A percentile compares a stretch with the other conserved stretches of the same genome.
Evolutionary conservation across 64 coral and sea anemone species (phyloP).

Genomic region (Actinia tenebrosa): DNA sequence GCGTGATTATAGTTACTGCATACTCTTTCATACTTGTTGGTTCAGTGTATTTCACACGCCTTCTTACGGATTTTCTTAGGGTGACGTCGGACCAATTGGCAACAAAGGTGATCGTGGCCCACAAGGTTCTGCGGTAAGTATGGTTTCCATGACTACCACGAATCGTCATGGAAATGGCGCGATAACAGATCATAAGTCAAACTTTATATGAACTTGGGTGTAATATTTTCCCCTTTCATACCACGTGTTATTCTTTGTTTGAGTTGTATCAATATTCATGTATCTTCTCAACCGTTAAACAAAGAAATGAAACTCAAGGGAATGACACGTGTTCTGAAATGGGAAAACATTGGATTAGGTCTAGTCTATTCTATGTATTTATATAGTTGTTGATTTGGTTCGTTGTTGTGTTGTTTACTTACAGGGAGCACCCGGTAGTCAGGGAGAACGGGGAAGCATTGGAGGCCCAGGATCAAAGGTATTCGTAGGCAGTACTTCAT

Average conservation of each 20-base stretch:
- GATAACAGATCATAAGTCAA: neutral
- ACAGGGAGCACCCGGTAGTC: neutral
- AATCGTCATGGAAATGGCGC: neutral
- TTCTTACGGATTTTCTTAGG: neutral
- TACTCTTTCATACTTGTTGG: too few relatives aligned
- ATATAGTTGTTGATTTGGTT: neutral
- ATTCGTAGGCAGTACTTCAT: too few relatives aligned
- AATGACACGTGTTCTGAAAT: too few relatives aligned
- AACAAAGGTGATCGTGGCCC: conserved; percentile 19
- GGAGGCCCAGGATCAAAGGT: neutral
- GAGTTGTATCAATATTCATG: too few relatives aligned
- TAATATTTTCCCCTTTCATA: too few relatives aligned
- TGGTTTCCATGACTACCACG: neutral
- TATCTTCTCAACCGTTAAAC: too few relatives aligned
- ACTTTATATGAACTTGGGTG: too few relatives aligned
- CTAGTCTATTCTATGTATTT: neutral
- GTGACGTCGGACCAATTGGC: neutral
- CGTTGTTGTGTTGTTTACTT: neutral
- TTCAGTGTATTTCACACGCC: too few relatives aligned
- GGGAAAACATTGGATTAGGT: too few relatives aligned
- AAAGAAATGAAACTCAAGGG: too few relatives aligned
- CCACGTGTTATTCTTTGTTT: too few relatives aligned
- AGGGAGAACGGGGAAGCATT: neutral
- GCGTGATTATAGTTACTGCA: too few relatives aligned
- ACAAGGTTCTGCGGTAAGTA: conserved; percentile 9